phyloP scores from a whole-genome alignment of 1,140 invertebrate genomes.

The Musca domestica region DNA sequence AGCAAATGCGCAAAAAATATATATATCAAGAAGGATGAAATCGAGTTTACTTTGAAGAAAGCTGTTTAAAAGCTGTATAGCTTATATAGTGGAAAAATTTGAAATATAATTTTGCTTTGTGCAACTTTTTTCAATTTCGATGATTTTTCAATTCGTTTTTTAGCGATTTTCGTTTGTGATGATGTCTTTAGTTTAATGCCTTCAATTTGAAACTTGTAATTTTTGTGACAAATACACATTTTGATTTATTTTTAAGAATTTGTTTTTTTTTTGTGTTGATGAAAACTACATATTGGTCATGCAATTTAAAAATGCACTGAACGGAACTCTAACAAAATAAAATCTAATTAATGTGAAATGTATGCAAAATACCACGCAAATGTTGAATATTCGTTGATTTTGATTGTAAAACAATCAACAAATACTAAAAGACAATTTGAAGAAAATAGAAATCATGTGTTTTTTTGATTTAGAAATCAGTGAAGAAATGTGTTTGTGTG shows the following conservation, averaged over 20 bases:
- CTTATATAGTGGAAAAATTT: too few species aligned
- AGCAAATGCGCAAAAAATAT: too few species aligned
- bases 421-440: too few species aligned
- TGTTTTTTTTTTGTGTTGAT: background rate
- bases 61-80: too few species aligned
- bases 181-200: slow-evolving; percentile 7
- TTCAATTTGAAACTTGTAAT: slow-evolving; percentile 8
- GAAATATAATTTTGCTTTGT: background rate
- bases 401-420: too few species aligned
- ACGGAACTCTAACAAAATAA: slow-evolving; percentile 4
- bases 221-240: background rate
- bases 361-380: background rate
- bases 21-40: too few species aligned
- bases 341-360: background rate
- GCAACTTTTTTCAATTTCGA: background rate
- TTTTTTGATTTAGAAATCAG: too few species aligned
- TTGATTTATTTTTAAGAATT: background rate
- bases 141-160: background rate
- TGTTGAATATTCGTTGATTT: too few species aligned
- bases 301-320: slow-evolving; percentile 9
- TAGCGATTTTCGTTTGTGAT: background rate
- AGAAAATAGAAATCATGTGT: too few species aligned
- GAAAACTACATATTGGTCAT: background rate
- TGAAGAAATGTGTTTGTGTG: too few species aligned
- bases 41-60: too few species aligned